Evolutionary conservation across 2,888 invertebrate genomes (phyloP), one percentile per base, ranked within the genome.

Genomic region (Dioctria linearis): DNA sequence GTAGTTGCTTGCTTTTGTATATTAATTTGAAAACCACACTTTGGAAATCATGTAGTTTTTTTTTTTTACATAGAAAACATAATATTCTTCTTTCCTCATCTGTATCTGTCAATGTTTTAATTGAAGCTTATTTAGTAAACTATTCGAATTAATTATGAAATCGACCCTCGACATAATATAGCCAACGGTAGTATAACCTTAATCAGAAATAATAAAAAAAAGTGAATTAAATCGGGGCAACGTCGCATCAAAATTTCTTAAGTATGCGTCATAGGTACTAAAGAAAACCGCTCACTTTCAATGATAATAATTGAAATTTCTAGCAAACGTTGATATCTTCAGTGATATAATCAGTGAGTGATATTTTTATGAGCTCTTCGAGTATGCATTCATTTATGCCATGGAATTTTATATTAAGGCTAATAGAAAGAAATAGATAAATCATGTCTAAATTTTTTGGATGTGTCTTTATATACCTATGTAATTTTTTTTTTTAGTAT

Each of bases 341-440:
- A 51, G 43, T 69, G 69, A 69, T 69, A 69, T 51, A 69, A 69
- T 51, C 54, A 46, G 9, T 37, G 51, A 69, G 51, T 69, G 69
- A 69, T 51, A 49, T 69, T 51, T 51, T 51, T 51, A 37, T 51
- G 69, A 67, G 67, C 25, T 9, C 6, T 11, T 8, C 54, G 11
- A 4, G 54, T 54, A 54, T 54, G 54, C 6, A 54, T 11, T 54
- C 11, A 11, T 54, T n/a, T 54, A n/a, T 25, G 2, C 25, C 25
- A 25, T 25, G 25, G 25, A 25, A 25, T 25, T 25, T 25, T 25
- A 25, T 25, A 54, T 54, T 54, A 54, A 54, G 9, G 11, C 54
- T 9, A 46, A 6, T 46, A n/a, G 54, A 11, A 4, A 54, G 54
- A 25, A 25, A 54, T 54, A n/a, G 11, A 54, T 54, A 54, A 54